Evolutionary conservation across 30 jellyfish, hydroid and myxozoan species (phyloP), one percentile per base, ranked within the genome.

Genomic region (Euphysa ruthae): DNA sequence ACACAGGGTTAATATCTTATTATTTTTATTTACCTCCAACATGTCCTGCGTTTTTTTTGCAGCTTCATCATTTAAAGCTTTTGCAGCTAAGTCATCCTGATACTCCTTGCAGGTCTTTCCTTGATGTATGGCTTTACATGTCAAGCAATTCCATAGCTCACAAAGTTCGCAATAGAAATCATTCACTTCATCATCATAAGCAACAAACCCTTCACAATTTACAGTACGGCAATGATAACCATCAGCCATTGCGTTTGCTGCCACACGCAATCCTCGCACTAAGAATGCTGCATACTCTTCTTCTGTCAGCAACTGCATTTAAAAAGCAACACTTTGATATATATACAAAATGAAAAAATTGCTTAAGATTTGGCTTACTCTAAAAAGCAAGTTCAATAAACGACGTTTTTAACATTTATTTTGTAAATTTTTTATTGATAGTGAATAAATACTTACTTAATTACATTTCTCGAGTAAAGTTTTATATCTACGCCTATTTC

Each of bases 161-260:
- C 95, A 84, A 32, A 76, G 61, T 26, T 27, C 82, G 32, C 95
- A 84, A 12, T 4, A 27, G 64, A 66, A 84, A 77, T 63, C 44
- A 61, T 84, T 84, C 28, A 84, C 95, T 13, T 77, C 95, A 44
- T 84, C 95, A 42, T 84, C 95, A 31, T 84, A 84, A 19, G 30
- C 21, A 52, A 93, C 75, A 93, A 93, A 84, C 10, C 95, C 95
- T 13, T 15, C 20, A 60, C 95, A 84, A 32, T 84, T 71, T 3
- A 83, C 24, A 15, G 90, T 84, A 33, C 69, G 75, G 69, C 95
- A 85, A 49, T 85, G 95, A 49, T 61, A 85, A 32, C 93, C 77
- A 38, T 85, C 77, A 13, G 66, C 78, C 16, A 71, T 83, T 16
- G 43, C 33, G 23, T 33, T 70, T 49, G 77, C 95, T 24, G 95